Evolutionary conservation across 2,113 vertebrate genomes (phyloP), one percentile per base, ranked within the genome.

Genomic region (Syngnathus scovelli): DNA sequence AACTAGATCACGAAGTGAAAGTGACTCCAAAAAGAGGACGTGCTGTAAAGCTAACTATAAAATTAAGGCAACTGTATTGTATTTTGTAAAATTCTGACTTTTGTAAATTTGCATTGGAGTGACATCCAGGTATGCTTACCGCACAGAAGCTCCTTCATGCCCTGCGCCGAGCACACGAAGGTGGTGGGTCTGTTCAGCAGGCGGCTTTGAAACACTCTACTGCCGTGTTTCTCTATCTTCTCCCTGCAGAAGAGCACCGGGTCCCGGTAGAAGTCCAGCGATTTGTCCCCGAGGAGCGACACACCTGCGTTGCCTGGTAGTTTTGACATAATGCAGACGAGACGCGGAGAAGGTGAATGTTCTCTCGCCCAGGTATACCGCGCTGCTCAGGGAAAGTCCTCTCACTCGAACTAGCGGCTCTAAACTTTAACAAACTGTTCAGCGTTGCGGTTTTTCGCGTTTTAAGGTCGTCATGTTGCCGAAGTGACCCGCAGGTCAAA

Each of bases 231-330:
- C 27, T 87, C 78, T 11, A 86, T 68, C 75, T 73, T 76, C 46
- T 75, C 77, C 64, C 52, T 68, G 68, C 75, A 89, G 78, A 90
- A 90, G 60, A 44, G 66, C 74, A 88, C 75, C 56, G 88, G 87
- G 61, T 89, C 86, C 61, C 83, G 78, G 75, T 90, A 90, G 36
- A 90, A 90, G 49, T 90, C 88, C 67, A 90, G 49, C 6, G 88
- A 87, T 48, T 86, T 88, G 71, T 90, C 88, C 5, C 87, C 83
- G 12, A 90, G 74, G 76, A 90, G 55, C 43, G 86, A 68, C 8
- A 82, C 73, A 36, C 89, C 88, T 56, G 84, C 78, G 38, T 67
- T 83, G 75, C 89, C 89, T 43, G 84, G 79, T 77, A 87, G 74
- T 71, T 86, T 86, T 39, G 86, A 77, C 89, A 89, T 89, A 36